These are phyloP conservation scores for Apodemus agrarius DNA, from an alignment of 2,797 vertebrate genomes.

Conservation along the genomic window DNA sequence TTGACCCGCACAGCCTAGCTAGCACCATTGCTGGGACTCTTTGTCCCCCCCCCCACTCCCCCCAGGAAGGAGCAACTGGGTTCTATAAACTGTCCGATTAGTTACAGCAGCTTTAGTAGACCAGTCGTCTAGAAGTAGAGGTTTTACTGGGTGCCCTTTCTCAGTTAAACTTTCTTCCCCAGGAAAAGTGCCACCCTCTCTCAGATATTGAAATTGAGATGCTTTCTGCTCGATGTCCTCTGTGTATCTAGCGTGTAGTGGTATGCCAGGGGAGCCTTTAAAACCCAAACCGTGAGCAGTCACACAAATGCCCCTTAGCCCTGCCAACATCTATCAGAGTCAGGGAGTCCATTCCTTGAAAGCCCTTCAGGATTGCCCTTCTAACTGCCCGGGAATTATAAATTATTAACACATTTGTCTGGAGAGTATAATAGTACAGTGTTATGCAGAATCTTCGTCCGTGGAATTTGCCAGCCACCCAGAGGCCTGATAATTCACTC, in stretches of 20 bases:
- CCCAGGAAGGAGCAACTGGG: accelerated
- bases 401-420: constrained; percentile 84
- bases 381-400: constrained; percentile 75
- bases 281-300: constrained; percentile 71
- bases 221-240: background rate
- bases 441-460: constrained; percentile 76
- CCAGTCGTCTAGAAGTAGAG: background rate
- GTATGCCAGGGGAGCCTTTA: constrained; percentile 29
- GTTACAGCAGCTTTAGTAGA: background rate
- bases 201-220: background rate
- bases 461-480: constrained; percentile 71
- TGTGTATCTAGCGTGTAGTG: background rate
- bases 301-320: constrained; percentile 78
- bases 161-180: background rate
- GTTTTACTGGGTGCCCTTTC: background rate
- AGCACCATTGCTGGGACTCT: background rate
- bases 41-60: too few relatives aligned
- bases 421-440: constrained; percentile 69
- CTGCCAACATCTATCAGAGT: constrained; percentile 75
- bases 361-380: constrained; percentile 76
- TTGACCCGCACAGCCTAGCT: too few relatives aligned
- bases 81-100: background rate
- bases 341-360: constrained; percentile 71
- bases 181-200: background rate
- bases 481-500: constrained; percentile 73